phyloP scores from a whole-genome alignment of 2,113 vertebrate genomes.

The Morone chrysops region DNA sequence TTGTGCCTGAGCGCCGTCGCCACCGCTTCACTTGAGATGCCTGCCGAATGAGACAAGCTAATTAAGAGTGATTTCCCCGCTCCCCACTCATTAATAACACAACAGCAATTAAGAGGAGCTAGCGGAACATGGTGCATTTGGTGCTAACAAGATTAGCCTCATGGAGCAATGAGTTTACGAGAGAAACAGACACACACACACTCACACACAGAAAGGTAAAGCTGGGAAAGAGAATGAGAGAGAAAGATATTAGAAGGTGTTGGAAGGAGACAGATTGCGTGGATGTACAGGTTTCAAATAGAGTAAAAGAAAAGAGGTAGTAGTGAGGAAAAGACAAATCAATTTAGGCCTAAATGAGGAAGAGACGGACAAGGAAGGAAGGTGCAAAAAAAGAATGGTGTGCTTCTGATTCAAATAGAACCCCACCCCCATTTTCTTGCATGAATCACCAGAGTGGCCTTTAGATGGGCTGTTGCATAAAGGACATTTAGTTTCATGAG shows the following conservation, averaged over 20 bases:
- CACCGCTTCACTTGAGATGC: conserved; percentile 72
- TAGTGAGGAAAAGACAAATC: conserved; percentile 1
- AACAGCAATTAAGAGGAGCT: conserved; percentile 97
- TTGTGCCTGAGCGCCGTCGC: conserved; percentile 83
- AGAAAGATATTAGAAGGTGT: conserved; percentile 55
- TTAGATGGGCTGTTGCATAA: conserved; percentile 71
- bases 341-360: conserved; percentile 13
- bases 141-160: conserved; percentile 88
- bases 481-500: conserved; percentile 69
- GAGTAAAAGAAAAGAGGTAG: background rate
- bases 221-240: conserved; percentile 25
- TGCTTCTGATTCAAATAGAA: conserved; percentile 29
- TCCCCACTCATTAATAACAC: conserved; percentile 98
- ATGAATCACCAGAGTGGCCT: conserved; percentile 66
- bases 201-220: background rate
- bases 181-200: conserved; percentile 36
- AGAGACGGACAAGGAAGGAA: background rate
- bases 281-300: conserved; percentile 27
- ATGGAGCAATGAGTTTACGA: conserved; percentile 84
- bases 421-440: conserved; percentile 10
- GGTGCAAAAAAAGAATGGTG: conserved; percentile 15
- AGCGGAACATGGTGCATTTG: conserved; percentile 88
- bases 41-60: conserved; percentile 97
- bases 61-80: conserved; percentile 97
- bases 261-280: conserved; percentile 33